Conservation (phyloP, 2,113 vertebrate species). For the Gallinago jamesoni region DNA sequence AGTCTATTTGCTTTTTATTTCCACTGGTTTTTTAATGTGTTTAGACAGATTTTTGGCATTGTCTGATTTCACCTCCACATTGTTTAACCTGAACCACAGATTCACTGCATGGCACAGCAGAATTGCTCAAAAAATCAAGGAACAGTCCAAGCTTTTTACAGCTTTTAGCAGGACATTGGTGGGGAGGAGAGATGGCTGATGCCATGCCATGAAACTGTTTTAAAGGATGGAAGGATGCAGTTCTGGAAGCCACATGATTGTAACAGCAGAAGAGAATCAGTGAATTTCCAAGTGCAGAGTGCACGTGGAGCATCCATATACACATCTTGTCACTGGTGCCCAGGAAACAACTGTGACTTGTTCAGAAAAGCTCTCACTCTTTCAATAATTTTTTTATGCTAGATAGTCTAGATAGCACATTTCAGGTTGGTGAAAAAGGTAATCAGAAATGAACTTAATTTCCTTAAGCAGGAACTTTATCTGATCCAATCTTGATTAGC, state of each 20-base stretch:
- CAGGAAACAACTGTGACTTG: neutral
- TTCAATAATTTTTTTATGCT: neutral
- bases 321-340: neutral
- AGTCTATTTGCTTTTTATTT: conserved; percentile 1
- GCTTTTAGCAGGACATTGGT: neutral
- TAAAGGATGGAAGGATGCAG: neutral
- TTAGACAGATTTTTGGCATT: neutral
- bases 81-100: conserved; percentile 10
- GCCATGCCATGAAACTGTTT: neutral
- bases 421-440: neutral
- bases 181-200: neutral
- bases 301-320: neutral
- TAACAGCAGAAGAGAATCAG: neutral
- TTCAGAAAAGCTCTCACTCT: neutral
- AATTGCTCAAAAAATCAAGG: neutral
- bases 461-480: neutral
- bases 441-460: neutral
- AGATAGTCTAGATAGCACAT: neutral
- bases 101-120: neutral
- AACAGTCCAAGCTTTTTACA: neutral
- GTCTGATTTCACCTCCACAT: neutral
- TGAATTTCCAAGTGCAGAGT: neutral
- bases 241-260: neutral
- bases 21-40: neutral
- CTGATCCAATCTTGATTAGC: neutral